Conservation (phyloP, 2,888 invertebrate species). For the Belgica antarctica region DNA sequence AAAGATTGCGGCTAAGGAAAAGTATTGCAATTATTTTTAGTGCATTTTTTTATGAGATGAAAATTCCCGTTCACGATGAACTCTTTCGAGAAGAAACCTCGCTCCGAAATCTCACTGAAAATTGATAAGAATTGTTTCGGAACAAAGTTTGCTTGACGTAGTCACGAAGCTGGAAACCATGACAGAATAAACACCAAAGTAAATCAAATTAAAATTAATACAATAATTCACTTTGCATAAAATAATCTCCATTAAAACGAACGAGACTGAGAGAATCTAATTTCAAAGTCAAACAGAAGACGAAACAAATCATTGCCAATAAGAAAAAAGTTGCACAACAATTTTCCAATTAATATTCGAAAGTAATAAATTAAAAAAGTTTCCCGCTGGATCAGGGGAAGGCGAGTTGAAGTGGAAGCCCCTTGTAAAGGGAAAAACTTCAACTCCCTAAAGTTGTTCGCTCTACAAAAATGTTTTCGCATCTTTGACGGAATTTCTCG, state of each 20-base stretch:
- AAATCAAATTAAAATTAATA: conserved; percentile 33
- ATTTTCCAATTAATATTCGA: conserved; percentile 44
- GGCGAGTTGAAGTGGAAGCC: background rate
- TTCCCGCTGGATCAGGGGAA: background rate
- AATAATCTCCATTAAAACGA: conserved; percentile 21
- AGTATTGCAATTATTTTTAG: conserved; percentile 25
- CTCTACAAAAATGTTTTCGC: conserved; percentile 17
- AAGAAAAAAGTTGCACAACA: conserved; percentile 39
- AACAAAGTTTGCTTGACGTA: background rate
- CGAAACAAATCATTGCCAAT: conserved; percentile 37
- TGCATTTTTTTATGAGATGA: conserved; percentile 17
- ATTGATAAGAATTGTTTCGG: background rate
- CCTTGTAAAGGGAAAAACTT: conserved; percentile 25
- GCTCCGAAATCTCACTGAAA: background rate
- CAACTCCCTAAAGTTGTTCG: conserved; percentile 5
- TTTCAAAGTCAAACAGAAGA: conserved; percentile 43
- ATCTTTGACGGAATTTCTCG: background rate
- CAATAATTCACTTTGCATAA: conserved; percentile 37
- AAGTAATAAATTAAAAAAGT: conserved; percentile 45
- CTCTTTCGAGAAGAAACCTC: background rate
- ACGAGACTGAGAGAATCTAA: conserved; percentile 30
- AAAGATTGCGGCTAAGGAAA: conserved; percentile 2
- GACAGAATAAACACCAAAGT: conserved; percentile 13
- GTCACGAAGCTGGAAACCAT: conserved; percentile 15
- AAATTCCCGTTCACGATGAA: background rate